Evolutionary conservation across 1,140 invertebrate species (phyloP), one percentile per base, ranked within the genome.

Genomic region (Eumaeus atala): DNA sequence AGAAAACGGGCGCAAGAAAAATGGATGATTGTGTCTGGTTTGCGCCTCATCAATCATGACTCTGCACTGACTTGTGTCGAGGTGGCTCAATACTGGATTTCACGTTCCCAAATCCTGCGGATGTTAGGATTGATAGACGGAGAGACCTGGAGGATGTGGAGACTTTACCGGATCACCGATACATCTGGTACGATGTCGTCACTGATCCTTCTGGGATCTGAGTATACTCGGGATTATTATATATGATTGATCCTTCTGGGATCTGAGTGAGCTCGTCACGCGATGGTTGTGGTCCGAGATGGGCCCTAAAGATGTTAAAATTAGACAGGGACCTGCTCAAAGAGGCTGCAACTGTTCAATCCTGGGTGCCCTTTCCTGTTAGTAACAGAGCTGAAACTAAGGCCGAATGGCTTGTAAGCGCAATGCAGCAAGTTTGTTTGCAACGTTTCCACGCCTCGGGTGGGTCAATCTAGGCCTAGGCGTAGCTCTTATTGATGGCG

Each of bases 271-370:
- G 12, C 36, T 50, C 28, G 28, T n/a, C n/a, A n/a, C n/a, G n/a
- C 8, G 48, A 33, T 11, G 48, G 36, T 34, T 33, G 34, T 9
- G 36, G 36, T 50, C 48, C 55, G 14, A 57, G 51, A 21, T 57
- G 48, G 5, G 12, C 11, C 9, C 37, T 34, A 11, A 47, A 38
- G n/a, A n/a, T n/a, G n/a, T n/a, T n/a, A n/a, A 49, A 49, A 33
- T 9, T 57, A 12, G n/a, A 14, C 40, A 7, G 34, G 33, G n/a
- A 52, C 50, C 0, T 28, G 18, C 10, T 38, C 40, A 9, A 12
- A n/a, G 50, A 36, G 56, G 49, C 14, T 10, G 9, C 0, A 18
- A n/a, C n/a, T n/a, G n/a, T n/a, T n/a, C 14, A 3, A 6, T 57
- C 5, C 12, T 36, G 16, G 49, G 34, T 37, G 12, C n/a, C 49